A percentile compares a stretch with the other conserved stretches of the same genome.
Evolutionary conservation across 2,113 vertebrate genomes (phyloP).

Genomic region (Pipa parva): DNA sequence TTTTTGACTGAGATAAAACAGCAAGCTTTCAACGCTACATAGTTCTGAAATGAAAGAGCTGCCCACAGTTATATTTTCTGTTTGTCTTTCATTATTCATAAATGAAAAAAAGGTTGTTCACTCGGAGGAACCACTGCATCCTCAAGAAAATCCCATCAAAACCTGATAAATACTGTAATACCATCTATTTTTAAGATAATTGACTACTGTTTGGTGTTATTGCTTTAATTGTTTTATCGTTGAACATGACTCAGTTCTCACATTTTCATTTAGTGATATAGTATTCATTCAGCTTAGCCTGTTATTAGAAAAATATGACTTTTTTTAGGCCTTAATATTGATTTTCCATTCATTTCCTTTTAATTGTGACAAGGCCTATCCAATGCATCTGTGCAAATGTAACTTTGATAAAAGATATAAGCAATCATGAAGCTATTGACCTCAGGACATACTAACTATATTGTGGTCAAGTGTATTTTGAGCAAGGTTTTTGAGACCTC

Average conservation of each 20-base stretch:
- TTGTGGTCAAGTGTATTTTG: neutral
- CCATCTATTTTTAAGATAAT: neutral
- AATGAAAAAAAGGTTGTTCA: too few species aligned
- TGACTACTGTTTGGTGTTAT: too few species aligned
- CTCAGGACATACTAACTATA: neutral
- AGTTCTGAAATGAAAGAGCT: too few species aligned
- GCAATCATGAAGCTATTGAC: constrained; percentile 12
- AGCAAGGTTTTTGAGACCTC: neutral
- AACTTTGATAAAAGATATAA: constrained; percentile 6
- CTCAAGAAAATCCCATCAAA: too few species aligned
- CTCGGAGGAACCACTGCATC: too few species aligned
- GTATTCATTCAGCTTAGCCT: neutral
- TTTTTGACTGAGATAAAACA: too few species aligned
- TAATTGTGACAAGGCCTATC: neutral
- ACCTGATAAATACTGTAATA: neutral
- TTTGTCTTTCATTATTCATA: too few species aligned
- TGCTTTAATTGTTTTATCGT: too few species aligned
- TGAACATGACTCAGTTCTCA: neutral
- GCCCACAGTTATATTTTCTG: too few species aligned
- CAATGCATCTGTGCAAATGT: neutral
- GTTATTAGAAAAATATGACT: constrained; percentile 2
- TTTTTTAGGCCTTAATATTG: constrained; percentile 14
- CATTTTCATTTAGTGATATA: neutral
- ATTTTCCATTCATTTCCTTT: constrained; percentile 1
- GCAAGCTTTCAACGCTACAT: too few species aligned